Evolutionary conservation across 2,888 invertebrate genomes (phyloP), one percentile per base, ranked within the genome.

Genomic region (Lutraria lutraria): DNA sequence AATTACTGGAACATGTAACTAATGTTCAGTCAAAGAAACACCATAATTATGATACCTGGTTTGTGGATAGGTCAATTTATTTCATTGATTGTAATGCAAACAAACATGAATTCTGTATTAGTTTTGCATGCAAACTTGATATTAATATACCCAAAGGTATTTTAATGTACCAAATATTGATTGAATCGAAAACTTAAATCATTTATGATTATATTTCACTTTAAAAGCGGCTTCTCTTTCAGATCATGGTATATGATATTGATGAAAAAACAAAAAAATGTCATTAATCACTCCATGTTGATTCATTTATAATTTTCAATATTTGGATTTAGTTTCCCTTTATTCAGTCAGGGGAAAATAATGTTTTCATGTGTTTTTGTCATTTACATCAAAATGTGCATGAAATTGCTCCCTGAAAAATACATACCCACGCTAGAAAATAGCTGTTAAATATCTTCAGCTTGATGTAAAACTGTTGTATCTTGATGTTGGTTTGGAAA

Each of bases 81-180:
- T 76, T 34, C 34, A 76, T 76, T 76, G 76, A 76, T 76, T 34
- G 15, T 25, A 25, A 16, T 19, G 19, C 16, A 4, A 31, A 34
- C 31, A 12, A 25, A 76, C 76, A 76, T 76, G 12, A 76, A 31
- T 76, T 76, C 25, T 76, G 25, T 31, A 76, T 76, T 76, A 76
- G 76, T 76, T 76, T 76, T 76, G 76, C 76, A 76, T 76, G 76
- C 76, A 15, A 31, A 76, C 31, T 76, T 76, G 34, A 12, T 31
- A 76, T 76, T 31, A 76, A 34, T 76, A 76, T 76, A 29, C 76
- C 76, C 34, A 1, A 31, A 34, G 76, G 76, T 25, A 31, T 76
- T 34, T 76, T 31, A 76, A 31, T 76, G 76, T 31, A 19, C 25
- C 31, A 34, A 76, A 19, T 12, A 76, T 76, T 31, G 15, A 56